Conservation (phyloP, 1,140 invertebrate genomes). For the Bombus cullumanus region DNA sequence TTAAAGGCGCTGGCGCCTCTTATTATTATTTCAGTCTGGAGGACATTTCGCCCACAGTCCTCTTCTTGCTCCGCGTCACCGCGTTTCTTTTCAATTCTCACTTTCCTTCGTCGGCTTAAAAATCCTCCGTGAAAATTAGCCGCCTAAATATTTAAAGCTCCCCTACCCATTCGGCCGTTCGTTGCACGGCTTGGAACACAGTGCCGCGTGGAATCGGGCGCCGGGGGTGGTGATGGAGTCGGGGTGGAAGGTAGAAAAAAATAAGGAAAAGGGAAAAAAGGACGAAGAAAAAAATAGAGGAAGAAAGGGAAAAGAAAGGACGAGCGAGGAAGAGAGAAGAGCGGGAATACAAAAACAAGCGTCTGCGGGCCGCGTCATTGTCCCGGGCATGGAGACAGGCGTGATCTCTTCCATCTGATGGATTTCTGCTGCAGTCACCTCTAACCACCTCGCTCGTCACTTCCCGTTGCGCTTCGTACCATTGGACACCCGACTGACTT, state of each 20-base stretch:
- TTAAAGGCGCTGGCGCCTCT: slow-evolving; percentile 81
- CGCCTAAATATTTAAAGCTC: slow-evolving; percentile 80
- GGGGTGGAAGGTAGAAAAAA: neutral
- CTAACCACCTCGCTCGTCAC: slow-evolving; percentile 63
- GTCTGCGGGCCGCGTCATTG: slow-evolving; percentile 75
- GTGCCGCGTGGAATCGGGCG: neutral
- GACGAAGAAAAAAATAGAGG: neutral
- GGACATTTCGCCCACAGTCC: slow-evolving; percentile 76
- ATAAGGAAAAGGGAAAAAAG: neutral
- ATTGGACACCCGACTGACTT: slow-evolving; percentile 62
- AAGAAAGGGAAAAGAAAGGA: slow-evolving; percentile 11
- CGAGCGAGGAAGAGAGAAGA: neutral
- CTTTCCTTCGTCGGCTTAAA: slow-evolving; percentile 75
- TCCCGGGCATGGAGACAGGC: slow-evolving; percentile 70
- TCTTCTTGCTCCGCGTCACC: slow-evolving; percentile 60
- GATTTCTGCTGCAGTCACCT: slow-evolving; percentile 70
- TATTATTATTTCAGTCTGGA: slow-evolving; percentile 83
- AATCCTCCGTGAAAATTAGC: slow-evolving; percentile 81
- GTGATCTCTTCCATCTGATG: slow-evolving; percentile 77
- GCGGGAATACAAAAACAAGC: slow-evolving; percentile 70
- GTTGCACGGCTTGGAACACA: slow-evolving; percentile 13
- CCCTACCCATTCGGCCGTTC: slow-evolving; percentile 16
- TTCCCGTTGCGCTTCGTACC: slow-evolving; percentile 56
- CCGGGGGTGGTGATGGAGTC: neutral
- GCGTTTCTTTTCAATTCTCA: slow-evolving; percentile 80